These are phyloP conservation scores for Hyppa rectilinea DNA, from an alignment of 2,888 invertebrate species.

Conservation along the genomic window DNA sequence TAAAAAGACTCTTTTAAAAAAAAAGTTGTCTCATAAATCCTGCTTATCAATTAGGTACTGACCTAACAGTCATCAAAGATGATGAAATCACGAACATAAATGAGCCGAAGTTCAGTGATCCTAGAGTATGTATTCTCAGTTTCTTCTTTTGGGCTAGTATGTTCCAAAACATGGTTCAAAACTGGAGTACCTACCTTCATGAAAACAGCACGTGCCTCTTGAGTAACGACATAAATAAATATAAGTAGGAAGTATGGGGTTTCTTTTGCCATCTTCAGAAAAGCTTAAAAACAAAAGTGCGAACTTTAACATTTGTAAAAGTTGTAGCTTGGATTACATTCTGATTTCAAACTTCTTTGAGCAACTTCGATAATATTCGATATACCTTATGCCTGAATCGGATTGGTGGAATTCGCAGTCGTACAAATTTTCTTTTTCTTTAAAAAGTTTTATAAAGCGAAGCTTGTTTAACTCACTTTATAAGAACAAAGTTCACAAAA, in stretches of 20 bases:
- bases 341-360: constrained; percentile 23
- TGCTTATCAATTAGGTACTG: background rate
- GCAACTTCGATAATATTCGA: constrained; percentile 40
- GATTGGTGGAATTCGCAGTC: constrained; percentile 15
- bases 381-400: too few relatives aligned
- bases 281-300: constrained; percentile 24
- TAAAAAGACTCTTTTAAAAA: background rate
- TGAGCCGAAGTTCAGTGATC: background rate
- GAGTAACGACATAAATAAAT: constrained; percentile 1
- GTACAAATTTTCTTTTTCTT: constrained; percentile 18
- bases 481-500: background rate
- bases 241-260: constrained; percentile 1
- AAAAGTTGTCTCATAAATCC: background rate
- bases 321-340: constrained; percentile 31
- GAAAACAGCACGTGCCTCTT: constrained; percentile 6
- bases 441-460: constrained; percentile 22
- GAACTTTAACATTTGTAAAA: constrained; percentile 33
- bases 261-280: background rate
- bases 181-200: too few relatives aligned
- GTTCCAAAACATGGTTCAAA: background rate
- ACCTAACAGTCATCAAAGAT: background rate
- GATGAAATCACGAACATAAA: constrained; percentile 15
- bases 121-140: constrained; percentile 4
- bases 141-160: background rate
- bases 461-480: constrained; percentile 2